These are phyloP conservation scores for Diplazon laetatorius DNA, from an alignment of 2,888 invertebrate species.

Conservation along the genomic window DNA sequence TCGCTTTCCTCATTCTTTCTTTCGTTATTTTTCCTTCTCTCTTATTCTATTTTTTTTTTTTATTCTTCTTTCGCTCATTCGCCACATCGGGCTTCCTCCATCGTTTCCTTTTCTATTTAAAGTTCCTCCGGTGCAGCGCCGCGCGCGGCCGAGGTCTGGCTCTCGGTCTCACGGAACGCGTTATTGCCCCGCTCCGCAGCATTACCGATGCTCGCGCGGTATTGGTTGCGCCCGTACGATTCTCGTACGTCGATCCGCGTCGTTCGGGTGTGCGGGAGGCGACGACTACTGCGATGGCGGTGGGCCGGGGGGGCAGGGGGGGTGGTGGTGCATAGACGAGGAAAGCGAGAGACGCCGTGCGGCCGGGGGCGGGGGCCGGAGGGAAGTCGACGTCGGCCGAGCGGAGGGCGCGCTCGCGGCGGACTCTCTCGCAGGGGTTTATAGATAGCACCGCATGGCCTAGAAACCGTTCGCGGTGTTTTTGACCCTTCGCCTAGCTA, in stretches of 20 bases:
- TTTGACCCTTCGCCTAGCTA: slow-evolving; percentile 83
- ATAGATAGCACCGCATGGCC: slow-evolving; percentile 82
- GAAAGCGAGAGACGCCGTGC: slow-evolving; percentile 38
- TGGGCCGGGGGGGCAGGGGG: not conserved
- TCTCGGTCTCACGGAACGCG: slow-evolving; percentile 32
- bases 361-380: slow-evolving; percentile 7
- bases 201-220: slow-evolving; percentile 29
- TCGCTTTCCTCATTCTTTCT: slow-evolving; percentile 9
- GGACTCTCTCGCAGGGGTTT: slow-evolving; percentile 79
- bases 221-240: not conserved
- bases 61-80: slow-evolving; percentile 19
- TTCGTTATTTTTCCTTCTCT: too few relatives aligned
- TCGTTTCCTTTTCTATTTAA: slow-evolving; percentile 56
- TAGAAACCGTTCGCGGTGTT: slow-evolving; percentile 82
- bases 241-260: not conserved
- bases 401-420: slow-evolving; percentile 58
- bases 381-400: slow-evolving; percentile 22
- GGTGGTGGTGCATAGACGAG: slow-evolving; percentile 42
- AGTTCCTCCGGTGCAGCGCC: slow-evolving; percentile 39
- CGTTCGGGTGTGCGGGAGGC: slow-evolving; percentile 31
- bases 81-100: slow-evolving; percentile 28
- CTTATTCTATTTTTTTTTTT: slow-evolving; percentile 4
- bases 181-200: slow-evolving; percentile 47
- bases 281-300: slow-evolving; percentile 3
- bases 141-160: slow-evolving; percentile 52